Percentiles rank a stretch among this genome's conserved stretches.
phyloP scores from a whole-genome alignment of 1,140 invertebrate species.

The Drosophila repleta region DNA sequence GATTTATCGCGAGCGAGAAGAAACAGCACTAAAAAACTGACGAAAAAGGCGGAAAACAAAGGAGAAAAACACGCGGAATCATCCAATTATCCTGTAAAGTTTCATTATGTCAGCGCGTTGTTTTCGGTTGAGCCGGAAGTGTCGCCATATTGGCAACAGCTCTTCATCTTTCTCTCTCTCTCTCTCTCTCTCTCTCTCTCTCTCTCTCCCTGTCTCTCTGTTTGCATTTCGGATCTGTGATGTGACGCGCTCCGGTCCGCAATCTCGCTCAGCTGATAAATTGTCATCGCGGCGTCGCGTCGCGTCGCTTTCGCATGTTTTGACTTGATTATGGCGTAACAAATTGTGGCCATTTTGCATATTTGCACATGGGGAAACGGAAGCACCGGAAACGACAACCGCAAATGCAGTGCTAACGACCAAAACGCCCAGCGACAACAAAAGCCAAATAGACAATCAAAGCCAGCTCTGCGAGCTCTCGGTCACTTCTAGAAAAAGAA shows the following conservation, averaged over 20 bases:
- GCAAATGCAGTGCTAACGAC: conserved; percentile 30
- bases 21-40: conserved; percentile 14
- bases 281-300: conserved; percentile 66
- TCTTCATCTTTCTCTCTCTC: conserved; percentile 1
- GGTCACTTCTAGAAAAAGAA: not conserved
- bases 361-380: conserved; percentile 46
- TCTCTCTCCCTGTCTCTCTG: not conserved
- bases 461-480: conserved; percentile 16
- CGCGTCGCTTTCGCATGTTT: conserved; percentile 68
- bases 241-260: not conserved
- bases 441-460: conserved; percentile 19
- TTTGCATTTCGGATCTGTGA: conserved; percentile 3
- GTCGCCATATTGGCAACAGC: conserved; percentile 64
- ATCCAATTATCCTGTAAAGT: conserved; percentile 78
- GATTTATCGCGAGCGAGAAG: conserved; percentile 57
- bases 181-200: not conserved
- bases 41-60: not conserved
- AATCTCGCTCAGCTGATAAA: conserved; percentile 58
- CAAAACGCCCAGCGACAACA: conserved; percentile 5
- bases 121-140: conserved; percentile 53
- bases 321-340: conserved; percentile 81
- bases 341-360: conserved; percentile 79
- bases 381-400: conserved; percentile 29
- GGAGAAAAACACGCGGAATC: conserved; percentile 38
- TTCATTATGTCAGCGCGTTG: conserved; percentile 70